A percentile compares a stretch with the other conserved stretches of the same genome.
Conservation (phyloP, 2,113 vertebrate genomes). For the Serinus canaria region DNA sequence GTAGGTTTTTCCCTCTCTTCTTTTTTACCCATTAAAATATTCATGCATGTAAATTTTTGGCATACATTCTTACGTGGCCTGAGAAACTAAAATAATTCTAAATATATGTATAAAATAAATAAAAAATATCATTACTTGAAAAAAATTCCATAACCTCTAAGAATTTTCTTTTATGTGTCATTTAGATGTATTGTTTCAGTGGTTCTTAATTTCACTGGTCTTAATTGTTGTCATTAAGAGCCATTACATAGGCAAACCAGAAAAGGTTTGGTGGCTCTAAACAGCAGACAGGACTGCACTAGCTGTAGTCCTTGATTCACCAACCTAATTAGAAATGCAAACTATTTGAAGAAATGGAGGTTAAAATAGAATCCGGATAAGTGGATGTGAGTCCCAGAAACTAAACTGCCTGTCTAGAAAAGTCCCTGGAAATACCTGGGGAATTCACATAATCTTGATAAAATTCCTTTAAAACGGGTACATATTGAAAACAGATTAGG, state of each 20-base stretch:
- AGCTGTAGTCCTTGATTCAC: background rate
- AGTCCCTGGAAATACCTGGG: background rate
- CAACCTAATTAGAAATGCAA: slow-evolving; percentile 49
- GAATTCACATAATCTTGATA: background rate
- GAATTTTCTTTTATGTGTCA: background rate
- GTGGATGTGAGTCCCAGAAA: background rate
- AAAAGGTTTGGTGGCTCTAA: background rate
- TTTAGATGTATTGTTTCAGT: background rate
- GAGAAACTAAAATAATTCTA: background rate
- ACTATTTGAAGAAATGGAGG: slow-evolving; percentile 6
- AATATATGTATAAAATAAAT: background rate
- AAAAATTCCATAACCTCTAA: background rate
- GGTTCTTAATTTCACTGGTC: background rate
- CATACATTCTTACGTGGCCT: background rate
- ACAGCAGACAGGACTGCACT: background rate
- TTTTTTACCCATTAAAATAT: background rate
- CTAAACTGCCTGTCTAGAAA: background rate
- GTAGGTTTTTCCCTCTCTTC: background rate
- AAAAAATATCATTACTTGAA: background rate
- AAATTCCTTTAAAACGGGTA: background rate
- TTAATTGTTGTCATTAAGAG: slow-evolving; percentile 40
- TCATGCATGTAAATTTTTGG: background rate
- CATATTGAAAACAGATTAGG: background rate
- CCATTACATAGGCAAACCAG: background rate
- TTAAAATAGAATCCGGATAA: slow-evolving; percentile 1